Evolutionary conservation across 2,888 invertebrate genomes (phyloP), one percentile per base, ranked within the genome.

Genomic region (Drosophila affinis): DNA sequence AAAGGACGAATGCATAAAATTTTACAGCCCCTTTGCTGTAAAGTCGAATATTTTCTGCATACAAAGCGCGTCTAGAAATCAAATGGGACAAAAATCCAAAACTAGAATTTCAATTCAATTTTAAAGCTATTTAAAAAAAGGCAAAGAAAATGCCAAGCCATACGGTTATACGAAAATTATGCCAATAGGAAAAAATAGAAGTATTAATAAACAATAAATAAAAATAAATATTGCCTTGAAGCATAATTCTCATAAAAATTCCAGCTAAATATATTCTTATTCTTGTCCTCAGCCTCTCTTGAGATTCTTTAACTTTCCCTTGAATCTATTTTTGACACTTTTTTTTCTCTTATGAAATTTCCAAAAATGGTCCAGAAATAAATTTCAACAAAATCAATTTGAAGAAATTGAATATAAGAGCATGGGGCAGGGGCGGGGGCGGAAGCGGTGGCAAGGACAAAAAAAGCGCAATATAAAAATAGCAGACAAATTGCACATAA

Each of bases 401-500:
- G 79, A 83, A 84, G 81, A 83, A 83, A 83, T 83, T 83, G 85
- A 83, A 83, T 83, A 84, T 84, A 82, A 77, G 75, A 53, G 57
- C 21, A 27, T 10, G 59, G 29, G 75, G 9, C 21, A 21, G 21
- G 21, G 21, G 21, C 21, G 3, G 21, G 21, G 75, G 9, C 21
- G 9, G 34, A 3, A 39, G 39, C 14, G 14, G 14, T 39, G 48
- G 18, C 32, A 24, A 12, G 12, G 9, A 21, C 3, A 17, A 47
- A 62, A 64, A 59, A 71, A 67, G 63, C 53, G 68, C 52, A 70
- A 71, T 72, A 80, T 85, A 86, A 86, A 81, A 87, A 85, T 75
- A 68, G 75, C 85, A 87, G 83, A 86, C 86, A 86, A 87, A 87
- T 86, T 85, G 87, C 87, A 82, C 87, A 77, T 79, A 75, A 75